These are phyloP conservation scores for Orchesella flavescens DNA, from an alignment of 2,888 invertebrate species.

Conservation along the genomic window DNA sequence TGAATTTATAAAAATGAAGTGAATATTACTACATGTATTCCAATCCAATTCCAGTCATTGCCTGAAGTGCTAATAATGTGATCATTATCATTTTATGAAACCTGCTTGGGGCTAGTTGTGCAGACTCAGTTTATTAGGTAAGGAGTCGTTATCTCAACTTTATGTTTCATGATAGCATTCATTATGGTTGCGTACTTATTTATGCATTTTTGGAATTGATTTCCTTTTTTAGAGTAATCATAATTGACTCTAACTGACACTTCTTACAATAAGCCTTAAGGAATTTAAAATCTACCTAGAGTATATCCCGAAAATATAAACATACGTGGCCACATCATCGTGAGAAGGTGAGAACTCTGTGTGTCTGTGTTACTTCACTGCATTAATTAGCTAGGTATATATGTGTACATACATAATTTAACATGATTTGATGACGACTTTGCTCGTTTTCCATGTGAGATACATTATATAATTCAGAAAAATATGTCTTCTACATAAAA, in stretches of 20 bases:
- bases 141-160: no score
- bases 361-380: background rate
- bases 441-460: no score
- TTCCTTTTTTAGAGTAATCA: no score
- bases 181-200: no score
- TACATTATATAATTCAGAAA: background rate
- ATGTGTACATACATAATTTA: background rate
- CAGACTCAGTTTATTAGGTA: no score
- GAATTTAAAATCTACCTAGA: background rate
- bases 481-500: background rate
- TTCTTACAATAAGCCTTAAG: background rate
- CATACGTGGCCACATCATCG: no score
- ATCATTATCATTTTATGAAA: constrained; percentile 5
- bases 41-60: constrained; percentile 16
- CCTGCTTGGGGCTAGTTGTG: background rate
- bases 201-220: no score
- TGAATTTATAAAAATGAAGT: constrained; percentile 35
- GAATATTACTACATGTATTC: constrained; percentile 1
- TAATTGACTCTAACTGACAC: no score
- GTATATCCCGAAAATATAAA: no score
- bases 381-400: background rate
- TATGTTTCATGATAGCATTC: no score
- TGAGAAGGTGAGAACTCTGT: background rate
- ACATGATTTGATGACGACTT: no score
- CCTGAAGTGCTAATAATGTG: constrained; percentile 27